Conservation (phyloP, 2,797 vertebrate genomes). For the Poecile montanus region DNA sequence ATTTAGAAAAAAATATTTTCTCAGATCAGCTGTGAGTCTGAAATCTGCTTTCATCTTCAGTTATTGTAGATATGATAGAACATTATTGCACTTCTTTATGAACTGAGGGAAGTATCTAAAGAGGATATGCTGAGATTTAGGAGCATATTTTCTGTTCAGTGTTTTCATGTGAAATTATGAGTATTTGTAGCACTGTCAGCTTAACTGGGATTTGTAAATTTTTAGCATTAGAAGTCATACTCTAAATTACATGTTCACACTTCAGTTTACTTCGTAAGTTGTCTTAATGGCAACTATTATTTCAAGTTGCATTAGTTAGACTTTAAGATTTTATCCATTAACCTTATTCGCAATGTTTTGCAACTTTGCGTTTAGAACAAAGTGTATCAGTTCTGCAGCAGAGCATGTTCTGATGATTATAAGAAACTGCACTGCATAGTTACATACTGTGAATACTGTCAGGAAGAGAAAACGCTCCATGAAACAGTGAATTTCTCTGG, state of each 20-base stretch:
- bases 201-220: neutral
- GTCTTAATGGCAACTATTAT: neutral
- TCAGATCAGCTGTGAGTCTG: neutral
- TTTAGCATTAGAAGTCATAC: neutral
- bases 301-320: neutral
- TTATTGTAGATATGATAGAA: neutral
- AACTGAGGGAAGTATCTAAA: neutral
- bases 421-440: conserved; percentile 99
- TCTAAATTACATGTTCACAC: neutral
- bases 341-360: neutral
- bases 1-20: neutral
- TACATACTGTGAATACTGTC: conserved; percentile 96
- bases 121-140: neutral
- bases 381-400: conserved; percentile 97
- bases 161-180: neutral
- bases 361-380: conserved; percentile 86
- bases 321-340: neutral
- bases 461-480: conserved; percentile 97
- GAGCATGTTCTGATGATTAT: conserved; percentile 94
- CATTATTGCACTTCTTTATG: neutral
- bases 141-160: neutral
- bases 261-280: neutral
- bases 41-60: neutral
- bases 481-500: conserved; percentile 97
- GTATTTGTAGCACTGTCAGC: neutral